Base-by-base conservation (phyloP, 2,888 invertebrate genomes). In the Conistra vaccinii region DNA sequence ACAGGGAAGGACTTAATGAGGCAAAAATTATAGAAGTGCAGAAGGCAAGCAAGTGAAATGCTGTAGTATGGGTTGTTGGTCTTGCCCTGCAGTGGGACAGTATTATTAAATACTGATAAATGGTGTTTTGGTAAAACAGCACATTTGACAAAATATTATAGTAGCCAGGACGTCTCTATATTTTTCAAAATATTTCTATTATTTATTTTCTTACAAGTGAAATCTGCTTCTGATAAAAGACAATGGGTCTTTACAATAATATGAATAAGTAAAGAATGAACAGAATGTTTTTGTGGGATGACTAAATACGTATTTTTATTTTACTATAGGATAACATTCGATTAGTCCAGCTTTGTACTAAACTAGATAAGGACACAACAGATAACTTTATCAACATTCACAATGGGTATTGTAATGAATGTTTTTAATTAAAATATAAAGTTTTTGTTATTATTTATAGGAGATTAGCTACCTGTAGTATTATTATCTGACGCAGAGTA, bases 331-430 rank as follows among this genome's bases (percentile, higher is more conserved):
- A 53, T 76, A 53, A 67, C 20, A 20, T 57, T 61, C 23, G 48
- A 83, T 74, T 71, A 78, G 10, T 69, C 61, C 48, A 69, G 53
- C 32, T 70, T 63, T 57, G 61, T n/a, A 32, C 26, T 29, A 20
- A 61, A 67, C 14, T 20, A 73, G 82, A 83, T 82, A 82, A 79
- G 69, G 17, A 3, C 4, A 71, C 32, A 62, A 71, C 45, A 62
- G 82, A 73, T 79, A 79, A 60, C 45, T 72, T 63, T 78, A 75
- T 73, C 75, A 63, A 61, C 42, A 78, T 35, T 39, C 10, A 75
- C 57, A 79, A 58, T 55, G 45, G 29, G 58, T 69, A 70, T 58
- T 58, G 48, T 20, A 42, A 12, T 51, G 10, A 29, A 17, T 32
- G 42, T 58, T 72, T 45, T 53, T 26, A 61, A 1, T 32, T 10